A percentile compares a stretch with the other conserved stretches of the same genome.
Evolutionary conservation across 1,140 invertebrate species (phyloP).

Genomic region (Pantala flavescens): DNA sequence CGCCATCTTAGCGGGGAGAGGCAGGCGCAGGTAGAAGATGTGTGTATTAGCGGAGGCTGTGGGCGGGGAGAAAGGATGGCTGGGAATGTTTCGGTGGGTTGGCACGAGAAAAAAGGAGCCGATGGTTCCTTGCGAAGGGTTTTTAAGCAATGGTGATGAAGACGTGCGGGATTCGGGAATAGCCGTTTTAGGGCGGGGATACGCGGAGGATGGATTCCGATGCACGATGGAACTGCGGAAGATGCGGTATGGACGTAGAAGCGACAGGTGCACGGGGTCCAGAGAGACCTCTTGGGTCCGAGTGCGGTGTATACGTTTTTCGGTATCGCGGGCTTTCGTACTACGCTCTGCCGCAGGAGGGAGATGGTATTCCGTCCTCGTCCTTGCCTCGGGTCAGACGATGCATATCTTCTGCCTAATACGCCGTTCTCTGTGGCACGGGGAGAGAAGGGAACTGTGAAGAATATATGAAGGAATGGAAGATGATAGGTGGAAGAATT

Average conservation of each 20-base stretch:
- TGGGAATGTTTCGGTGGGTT: neutral
- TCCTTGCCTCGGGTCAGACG: neutral
- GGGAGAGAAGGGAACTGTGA: neutral
- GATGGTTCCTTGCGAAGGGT: neutral
- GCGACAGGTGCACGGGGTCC: no score
- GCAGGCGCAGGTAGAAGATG: no score
- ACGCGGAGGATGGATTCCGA: neutral
- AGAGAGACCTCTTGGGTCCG: no score
- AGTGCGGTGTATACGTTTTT: no score
- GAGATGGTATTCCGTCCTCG: neutral
- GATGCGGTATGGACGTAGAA: no score
- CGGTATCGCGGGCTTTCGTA: neutral
- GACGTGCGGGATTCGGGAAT: neutral
- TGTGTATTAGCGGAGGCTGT: neutral
- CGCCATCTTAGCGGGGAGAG: no score
- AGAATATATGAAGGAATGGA: constrained; percentile 6
- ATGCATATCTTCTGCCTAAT: constrained; percentile 2
- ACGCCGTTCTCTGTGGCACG: neutral
- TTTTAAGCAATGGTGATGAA: neutral
- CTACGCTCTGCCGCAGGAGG: neutral
- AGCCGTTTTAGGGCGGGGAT: neutral
- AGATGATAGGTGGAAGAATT: neutral
- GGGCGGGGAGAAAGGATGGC: neutral
- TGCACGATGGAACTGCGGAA: no score
- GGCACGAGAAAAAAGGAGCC: neutral